Percentiles rank a stretch among this genome's conserved stretches.
Evolutionary conservation across 23 tunicate genomes (phyloP).

Genomic region (Diplosoma virens): DNA sequence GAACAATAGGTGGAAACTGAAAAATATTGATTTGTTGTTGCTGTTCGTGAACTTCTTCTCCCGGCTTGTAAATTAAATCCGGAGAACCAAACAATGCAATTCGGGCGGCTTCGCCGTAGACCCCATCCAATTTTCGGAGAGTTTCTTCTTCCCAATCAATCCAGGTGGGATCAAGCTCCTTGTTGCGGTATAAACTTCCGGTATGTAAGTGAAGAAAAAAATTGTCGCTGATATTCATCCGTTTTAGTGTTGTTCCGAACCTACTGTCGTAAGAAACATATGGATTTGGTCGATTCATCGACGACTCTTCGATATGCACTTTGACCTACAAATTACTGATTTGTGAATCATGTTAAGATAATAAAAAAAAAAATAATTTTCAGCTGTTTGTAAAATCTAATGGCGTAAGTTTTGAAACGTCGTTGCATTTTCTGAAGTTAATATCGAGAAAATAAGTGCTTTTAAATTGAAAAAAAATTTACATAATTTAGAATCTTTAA

Average conservation of each 20-base stretch:
- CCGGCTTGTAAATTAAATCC: conserved; percentile 30
- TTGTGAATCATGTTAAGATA: too few species aligned
- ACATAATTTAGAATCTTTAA: too few species aligned
- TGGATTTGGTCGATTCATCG: conserved; percentile 61
- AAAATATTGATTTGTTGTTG: conserved; percentile 20
- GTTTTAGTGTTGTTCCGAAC: conserved; percentile 33
- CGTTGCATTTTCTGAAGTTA: too few species aligned
- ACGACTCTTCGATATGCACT: conserved; percentile 46
- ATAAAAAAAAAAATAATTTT: too few species aligned
- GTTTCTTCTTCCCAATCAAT: conserved; percentile 30
- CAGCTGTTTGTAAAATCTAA: too few species aligned
- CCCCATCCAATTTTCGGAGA: conserved; percentile 40
- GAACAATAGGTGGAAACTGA: conserved; percentile 27
- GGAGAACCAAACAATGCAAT: conserved; percentile 62
- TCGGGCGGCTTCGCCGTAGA: conserved; percentile 61
- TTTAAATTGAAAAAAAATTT: too few species aligned
- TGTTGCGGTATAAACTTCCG: background rate
- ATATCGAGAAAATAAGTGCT: too few species aligned
- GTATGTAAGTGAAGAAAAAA: conserved; percentile 61
- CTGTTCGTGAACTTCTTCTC: conserved; percentile 29
- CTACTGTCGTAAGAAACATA: conserved; percentile 31
- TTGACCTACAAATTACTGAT: too few species aligned
- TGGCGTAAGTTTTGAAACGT: too few species aligned
- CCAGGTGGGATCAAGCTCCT: conserved; percentile 9
- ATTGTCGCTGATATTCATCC: conserved; percentile 30